Evolutionary conservation across 2,888 invertebrate genomes (phyloP).

Genomic region (Sepioteuthis lessoniana): DNA sequence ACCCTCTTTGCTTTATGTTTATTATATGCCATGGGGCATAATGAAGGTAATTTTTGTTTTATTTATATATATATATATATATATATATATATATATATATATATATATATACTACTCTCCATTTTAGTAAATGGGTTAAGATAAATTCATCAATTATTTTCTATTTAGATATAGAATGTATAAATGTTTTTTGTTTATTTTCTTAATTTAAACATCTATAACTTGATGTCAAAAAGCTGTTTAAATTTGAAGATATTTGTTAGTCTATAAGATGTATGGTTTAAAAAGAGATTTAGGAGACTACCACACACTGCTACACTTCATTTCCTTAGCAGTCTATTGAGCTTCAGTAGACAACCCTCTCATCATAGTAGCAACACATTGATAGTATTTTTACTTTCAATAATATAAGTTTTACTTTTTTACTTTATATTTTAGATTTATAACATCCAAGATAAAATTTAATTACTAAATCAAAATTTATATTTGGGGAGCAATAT

Average conservation of each 20-base stretch:
- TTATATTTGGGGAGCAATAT: neutral
- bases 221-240: neutral
- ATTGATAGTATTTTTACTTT: neutral
- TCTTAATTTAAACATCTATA: neutral
- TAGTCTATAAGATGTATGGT: neutral
- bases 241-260: neutral
- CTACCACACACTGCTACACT: neutral
- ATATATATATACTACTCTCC: neutral
- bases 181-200: neutral
- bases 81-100: too few relatives aligned
- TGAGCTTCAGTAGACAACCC: too few relatives aligned
- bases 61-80: neutral
- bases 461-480: neutral
- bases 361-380: too few relatives aligned
- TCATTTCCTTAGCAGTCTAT: too few relatives aligned
- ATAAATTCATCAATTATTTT: neutral
- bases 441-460: neutral
- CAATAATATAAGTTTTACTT: neutral
- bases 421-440: neutral
- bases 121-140: neutral
- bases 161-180: neutral
- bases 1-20: conserved; percentile 92
- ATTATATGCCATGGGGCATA: conserved; percentile 93
- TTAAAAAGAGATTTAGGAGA: neutral
- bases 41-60: conserved; percentile 86